Percentiles rank a stretch among this genome's conserved stretches.
Evolutionary conservation across 2,888 invertebrate genomes (phyloP).

Genomic region (Junonia oenone): DNA sequence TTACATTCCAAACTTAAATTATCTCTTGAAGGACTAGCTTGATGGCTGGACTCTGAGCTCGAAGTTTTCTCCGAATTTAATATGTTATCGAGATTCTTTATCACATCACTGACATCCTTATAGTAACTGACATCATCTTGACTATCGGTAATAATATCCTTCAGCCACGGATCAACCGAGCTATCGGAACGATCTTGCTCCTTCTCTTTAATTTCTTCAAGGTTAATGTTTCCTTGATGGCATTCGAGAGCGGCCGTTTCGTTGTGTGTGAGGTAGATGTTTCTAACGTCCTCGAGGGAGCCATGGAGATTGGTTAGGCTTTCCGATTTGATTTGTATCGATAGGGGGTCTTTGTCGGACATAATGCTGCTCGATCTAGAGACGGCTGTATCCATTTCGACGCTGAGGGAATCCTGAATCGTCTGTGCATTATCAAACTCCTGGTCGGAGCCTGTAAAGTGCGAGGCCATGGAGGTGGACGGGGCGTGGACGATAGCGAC

Average conservation of each 20-base stretch:
- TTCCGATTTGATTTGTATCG: conserved; percentile 67
- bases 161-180: conserved; percentile 80
- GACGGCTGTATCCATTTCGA: conserved; percentile 59
- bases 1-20: conserved; percentile 69
- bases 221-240: conserved; percentile 58
- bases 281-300: conserved; percentile 81
- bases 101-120: conserved; percentile 81
- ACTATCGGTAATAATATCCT: conserved; percentile 78
- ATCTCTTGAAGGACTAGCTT: conserved; percentile 75
- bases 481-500: conserved; percentile 66
- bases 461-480: conserved; percentile 50
- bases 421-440: conserved; percentile 48
- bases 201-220: conserved; percentile 51
- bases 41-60: conserved; percentile 79
- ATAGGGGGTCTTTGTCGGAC: conserved; percentile 64
- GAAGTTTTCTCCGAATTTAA: conserved; percentile 81
- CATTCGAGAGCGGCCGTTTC: conserved; percentile 62
- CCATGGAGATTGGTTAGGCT: conserved; percentile 84
- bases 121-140: conserved; percentile 81
- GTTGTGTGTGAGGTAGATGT: conserved; percentile 68
- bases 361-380: conserved; percentile 66
- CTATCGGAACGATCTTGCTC: conserved; percentile 62
- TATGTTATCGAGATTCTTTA: conserved; percentile 82
- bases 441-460: conserved; percentile 56
- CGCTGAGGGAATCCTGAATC: conserved; percentile 51